Conservation (phyloP, 2,888 invertebrate genomes). For the Rambutsinella grinnellia region DNA sequence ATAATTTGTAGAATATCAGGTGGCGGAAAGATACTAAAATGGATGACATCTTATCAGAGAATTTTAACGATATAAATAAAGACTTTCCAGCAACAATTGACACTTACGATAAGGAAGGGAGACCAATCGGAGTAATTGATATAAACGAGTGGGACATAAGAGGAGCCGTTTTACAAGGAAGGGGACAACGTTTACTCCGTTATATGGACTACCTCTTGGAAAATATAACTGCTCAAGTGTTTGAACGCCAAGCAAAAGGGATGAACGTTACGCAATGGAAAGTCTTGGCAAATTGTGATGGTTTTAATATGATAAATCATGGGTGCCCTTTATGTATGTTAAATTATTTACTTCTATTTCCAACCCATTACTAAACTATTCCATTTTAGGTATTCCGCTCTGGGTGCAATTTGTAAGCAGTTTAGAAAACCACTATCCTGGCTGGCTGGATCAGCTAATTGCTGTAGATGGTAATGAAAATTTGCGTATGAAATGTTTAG, state of each 20-base stretch:
- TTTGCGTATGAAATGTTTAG: too few relatives aligned
- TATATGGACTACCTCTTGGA: conserved; percentile 15
- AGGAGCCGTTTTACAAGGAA: not conserved
- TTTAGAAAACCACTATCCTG: conserved; percentile 31
- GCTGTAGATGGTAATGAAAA: conserved; percentile 31
- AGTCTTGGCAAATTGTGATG: conserved; percentile 4
- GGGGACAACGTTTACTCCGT: conserved; percentile 8
- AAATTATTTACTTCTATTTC: not conserved
- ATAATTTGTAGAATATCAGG: conserved; percentile 14
- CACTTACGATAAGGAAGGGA: not conserved
- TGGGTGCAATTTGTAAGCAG: conserved; percentile 28
- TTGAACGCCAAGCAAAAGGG: conserved; percentile 3
- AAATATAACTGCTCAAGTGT: conserved; percentile 22
- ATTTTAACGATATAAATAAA: conserved; percentile 7
- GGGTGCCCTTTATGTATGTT: conserved; percentile 38
- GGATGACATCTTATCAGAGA: not conserved
- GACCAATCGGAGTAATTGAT: conserved; percentile 19
- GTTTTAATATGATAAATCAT: conserved; percentile 10
- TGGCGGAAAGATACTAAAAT: conserved; percentile 11
- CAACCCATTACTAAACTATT: not conserved
- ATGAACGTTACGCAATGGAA: conserved; percentile 24
- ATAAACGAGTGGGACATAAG: conserved; percentile 16
- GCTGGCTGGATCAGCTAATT: conserved; percentile 32
- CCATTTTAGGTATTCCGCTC: conserved; percentile 25
- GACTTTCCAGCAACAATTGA: conserved; percentile 18